Evolutionary conservation across 1,140 invertebrate species (phyloP), one percentile per base, ranked within the genome.

Genomic region (Fopius arisanus): DNA sequence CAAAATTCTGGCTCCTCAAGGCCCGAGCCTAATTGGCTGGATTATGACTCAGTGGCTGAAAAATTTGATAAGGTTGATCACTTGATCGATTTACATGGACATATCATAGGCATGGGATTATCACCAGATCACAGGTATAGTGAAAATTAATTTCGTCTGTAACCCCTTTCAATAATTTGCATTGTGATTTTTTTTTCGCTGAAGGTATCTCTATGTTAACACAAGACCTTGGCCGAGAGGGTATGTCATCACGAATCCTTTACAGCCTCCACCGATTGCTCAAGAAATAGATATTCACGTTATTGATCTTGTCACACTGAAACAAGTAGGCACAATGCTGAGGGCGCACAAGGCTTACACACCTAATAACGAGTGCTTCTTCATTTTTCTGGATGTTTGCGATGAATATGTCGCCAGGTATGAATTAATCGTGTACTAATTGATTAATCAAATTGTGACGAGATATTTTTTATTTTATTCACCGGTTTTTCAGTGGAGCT

Each of bases 221-320:
- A 94, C 93, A 78, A 90, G 95, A 72, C 93, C 95, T 0, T 97
- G 96, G 96, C 95, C 95, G 1, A 88, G 92, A 78, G 92, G 92
- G 68, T 96, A 94, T 81, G 87, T 89, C 14, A 96, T 96, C 74
- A 90, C 91, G 4, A 93, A 96, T 89, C 93, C 94, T 0, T 85
- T 96, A 12, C 91, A 93, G 80, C 95, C 95, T 31, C 95, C 95
- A 2, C 95, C 95, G 0, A 95, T 96, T 78, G 95, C 95, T n/a
- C 94, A 96, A 87, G 94, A 96, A 89, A 96, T 96, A 70, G 95
- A 97, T 82, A 95, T 96, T 77, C 94, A 96, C 80, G 95, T 96
- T 0, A 96, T 96, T 77, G 95, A 96, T 88, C 86, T 96, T 72
- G 90, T 91, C 37, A 95, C 92, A 0, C 88, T 96, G 29, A 92